Percentiles rank a stretch among this genome's conserved stretches.
Evolutionary conservation across 2,113 vertebrate genomes (phyloP).

Genomic region (Oxyruncus cristatus): DNA sequence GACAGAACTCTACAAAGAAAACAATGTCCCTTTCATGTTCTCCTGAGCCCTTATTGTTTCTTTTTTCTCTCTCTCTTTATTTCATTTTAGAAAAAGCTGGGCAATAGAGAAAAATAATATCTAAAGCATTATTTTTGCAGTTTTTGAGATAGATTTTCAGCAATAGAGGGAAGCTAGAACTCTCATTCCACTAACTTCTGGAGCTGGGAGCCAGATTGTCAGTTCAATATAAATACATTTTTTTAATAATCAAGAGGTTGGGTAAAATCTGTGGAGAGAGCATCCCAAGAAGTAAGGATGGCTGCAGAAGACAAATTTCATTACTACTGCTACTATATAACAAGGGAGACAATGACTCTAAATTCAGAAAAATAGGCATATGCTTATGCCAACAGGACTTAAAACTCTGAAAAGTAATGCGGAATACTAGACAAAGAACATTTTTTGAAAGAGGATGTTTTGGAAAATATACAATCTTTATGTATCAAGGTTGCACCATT

Average conservation of each 20-base stretch:
- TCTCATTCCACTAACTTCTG: background rate
- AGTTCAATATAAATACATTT: fast-evolving
- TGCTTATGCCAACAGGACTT: background rate
- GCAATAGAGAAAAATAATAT: background rate
- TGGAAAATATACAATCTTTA: background rate
- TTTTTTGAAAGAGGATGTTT: background rate
- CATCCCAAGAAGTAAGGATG: background rate
- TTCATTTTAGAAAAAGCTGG: background rate
- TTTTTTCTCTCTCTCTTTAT: background rate
- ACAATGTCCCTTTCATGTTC: background rate
- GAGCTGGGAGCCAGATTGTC: background rate
- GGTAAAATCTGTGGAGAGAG: background rate
- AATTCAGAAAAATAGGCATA: background rate
- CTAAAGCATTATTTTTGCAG: background rate
- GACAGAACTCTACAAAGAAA: background rate
- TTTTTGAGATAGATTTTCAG: background rate
- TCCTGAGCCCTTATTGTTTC: background rate
- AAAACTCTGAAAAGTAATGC: background rate
- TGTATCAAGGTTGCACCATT: background rate
- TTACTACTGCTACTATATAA: background rate
- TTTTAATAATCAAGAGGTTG: background rate
- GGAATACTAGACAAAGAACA: background rate
- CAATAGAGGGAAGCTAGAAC: background rate
- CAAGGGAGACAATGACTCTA: background rate
- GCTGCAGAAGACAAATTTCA: background rate